These are phyloP conservation scores for Halotydeus destructor DNA, from an alignment of 1,140 invertebrate genomes.

Conservation along the genomic window DNA sequence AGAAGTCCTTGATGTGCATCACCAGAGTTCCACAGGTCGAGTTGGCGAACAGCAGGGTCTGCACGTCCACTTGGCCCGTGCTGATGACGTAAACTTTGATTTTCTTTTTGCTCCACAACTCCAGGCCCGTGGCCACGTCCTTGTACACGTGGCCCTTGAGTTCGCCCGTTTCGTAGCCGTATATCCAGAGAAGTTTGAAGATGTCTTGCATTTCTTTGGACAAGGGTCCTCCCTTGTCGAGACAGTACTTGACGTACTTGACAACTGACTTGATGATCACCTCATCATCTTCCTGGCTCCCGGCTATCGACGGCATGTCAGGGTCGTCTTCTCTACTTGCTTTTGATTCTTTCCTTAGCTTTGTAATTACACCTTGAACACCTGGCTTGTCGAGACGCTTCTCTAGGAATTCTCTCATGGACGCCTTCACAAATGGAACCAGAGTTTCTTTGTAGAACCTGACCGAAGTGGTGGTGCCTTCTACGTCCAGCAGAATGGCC, in stretches of 20 bases:
- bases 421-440: slow-evolving; percentile 10
- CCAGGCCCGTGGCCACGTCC: slow-evolving; percentile 8
- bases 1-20: slow-evolving; percentile 11
- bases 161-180: slow-evolving; percentile 10
- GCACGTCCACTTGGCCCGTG: slow-evolving; percentile 11
- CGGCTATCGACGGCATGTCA: slow-evolving; percentile 1
- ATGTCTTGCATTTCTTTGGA: slow-evolving; percentile 12
- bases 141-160: slow-evolving; percentile 13
- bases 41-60: slow-evolving; percentile 10
- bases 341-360: slow-evolving; percentile 1
- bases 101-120: slow-evolving; percentile 5
- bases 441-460: slow-evolving; percentile 8
- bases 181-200: slow-evolving; percentile 15
- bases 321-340: background rate
- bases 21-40: slow-evolving; percentile 13
- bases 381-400: slow-evolving; percentile 1
- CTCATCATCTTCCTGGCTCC: background rate
- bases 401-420: slow-evolving; percentile 7
- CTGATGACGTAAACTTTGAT: slow-evolving; percentile 11
- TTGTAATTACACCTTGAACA: slow-evolving; percentile 1
- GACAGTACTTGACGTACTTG: slow-evolving; percentile 6
- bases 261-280: slow-evolving; percentile 1
- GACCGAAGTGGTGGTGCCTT: slow-evolving; percentile 14
- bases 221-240: slow-evolving; percentile 4
- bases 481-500: slow-evolving; percentile 12